Percentiles rank a stretch among this genome's conserved stretches.
These are phyloP conservation scores for Drosophila pseudotakahashii DNA, from an alignment of 2,888 invertebrate species.

Conservation along the genomic window DNA sequence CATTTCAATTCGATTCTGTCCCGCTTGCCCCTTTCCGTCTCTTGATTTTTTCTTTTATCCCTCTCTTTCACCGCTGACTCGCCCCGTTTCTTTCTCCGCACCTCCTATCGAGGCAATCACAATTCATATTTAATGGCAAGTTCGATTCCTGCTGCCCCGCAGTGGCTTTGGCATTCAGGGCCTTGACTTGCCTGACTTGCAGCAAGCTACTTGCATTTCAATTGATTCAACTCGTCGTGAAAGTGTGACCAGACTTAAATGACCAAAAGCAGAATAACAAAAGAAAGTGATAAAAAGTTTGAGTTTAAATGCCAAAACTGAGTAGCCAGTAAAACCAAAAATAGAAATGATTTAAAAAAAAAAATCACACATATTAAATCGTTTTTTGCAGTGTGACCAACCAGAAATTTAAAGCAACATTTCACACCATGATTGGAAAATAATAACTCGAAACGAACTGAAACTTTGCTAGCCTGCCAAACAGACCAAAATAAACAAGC, in stretches of 20 bases:
- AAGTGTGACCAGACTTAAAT: conserved; percentile 22
- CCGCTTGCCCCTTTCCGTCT: conserved; percentile 6
- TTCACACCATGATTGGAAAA: not conserved
- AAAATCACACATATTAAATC: not conserved
- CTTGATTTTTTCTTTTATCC: not conserved
- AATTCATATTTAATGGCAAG: conserved; percentile 47
- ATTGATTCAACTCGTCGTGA: conserved; percentile 12
- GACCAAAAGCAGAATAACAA: not conserved
- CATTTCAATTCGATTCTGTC: conserved; percentile 39
- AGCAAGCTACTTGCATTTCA: conserved; percentile 36
- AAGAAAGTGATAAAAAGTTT: not conserved
- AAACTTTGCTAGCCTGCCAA: not conserved
- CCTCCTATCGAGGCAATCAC: conserved; percentile 34
- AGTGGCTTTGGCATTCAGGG: conserved; percentile 37
- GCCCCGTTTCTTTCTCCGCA: not conserved
- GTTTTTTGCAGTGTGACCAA: not conserved
- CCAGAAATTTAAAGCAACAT: not conserved
- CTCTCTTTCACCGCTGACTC: not conserved
- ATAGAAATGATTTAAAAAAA: not conserved
- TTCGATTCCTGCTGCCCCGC: conserved; percentile 40
- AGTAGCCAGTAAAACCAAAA: not conserved
- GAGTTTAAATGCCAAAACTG: not conserved
- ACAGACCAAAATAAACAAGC: conserved; percentile 19
- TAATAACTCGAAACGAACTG: conserved; percentile 19
- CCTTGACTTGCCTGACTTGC: conserved; percentile 36